Conservation (phyloP, 2,113 vertebrate genomes). For the Silurus asotus region DNA sequence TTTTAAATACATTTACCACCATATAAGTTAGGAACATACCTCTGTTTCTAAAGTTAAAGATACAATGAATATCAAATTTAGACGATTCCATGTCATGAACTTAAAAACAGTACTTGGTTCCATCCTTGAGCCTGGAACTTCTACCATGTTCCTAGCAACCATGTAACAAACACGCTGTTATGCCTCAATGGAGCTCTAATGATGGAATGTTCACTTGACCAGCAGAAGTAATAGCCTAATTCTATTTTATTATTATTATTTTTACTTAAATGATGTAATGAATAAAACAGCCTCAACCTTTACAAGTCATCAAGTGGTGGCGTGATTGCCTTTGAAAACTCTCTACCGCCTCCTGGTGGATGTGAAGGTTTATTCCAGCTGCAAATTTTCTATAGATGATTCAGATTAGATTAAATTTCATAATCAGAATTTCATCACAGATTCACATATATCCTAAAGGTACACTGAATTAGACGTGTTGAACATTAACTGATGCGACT, state of each 20-base stretch:
- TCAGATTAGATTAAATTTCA: neutral
- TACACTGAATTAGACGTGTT: too few species aligned
- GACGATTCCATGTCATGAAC: neutral
- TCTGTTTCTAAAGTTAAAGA: neutral
- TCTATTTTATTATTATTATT: neutral
- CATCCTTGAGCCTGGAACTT: neutral
- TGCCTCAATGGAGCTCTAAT: neutral
- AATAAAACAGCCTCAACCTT: neutral
- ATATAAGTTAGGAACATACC: neutral
- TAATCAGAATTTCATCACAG: neutral
- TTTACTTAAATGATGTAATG: neutral
- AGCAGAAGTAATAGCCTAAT: neutral
- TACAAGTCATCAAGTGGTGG: neutral
- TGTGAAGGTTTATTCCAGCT: neutral
- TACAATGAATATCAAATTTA: neutral
- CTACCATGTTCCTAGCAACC: neutral
- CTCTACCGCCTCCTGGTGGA: slow-evolving; percentile 41
- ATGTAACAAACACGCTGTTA: neutral
- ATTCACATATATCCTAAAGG: neutral
- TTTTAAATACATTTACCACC: neutral
- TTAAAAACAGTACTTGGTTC: neutral
- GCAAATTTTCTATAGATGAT: too few species aligned
- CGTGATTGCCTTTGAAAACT: neutral
- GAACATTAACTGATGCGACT: neutral
- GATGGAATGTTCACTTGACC: neutral